phyloP scores from a whole-genome alignment of 2,797 vertebrate genomes.

The Sebastes taczanowskii region DNA sequence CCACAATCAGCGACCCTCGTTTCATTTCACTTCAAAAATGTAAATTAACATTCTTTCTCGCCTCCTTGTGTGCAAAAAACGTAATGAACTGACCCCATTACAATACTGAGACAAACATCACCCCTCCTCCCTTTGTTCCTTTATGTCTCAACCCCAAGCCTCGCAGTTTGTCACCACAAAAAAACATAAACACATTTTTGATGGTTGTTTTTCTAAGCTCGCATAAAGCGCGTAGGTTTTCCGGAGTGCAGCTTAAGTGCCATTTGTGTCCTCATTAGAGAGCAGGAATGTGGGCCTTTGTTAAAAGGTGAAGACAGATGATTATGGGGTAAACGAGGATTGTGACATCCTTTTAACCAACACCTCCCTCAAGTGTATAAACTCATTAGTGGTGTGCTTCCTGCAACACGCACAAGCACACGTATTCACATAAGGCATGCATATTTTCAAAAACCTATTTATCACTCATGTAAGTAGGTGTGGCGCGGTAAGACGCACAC shows the following conservation, averaged over 20 bases:
- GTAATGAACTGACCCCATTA: slow-evolving; percentile 38
- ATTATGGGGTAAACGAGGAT: slow-evolving; percentile 34
- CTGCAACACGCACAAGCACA: background rate
- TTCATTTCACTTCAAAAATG: slow-evolving; percentile 21
- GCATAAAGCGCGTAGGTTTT: slow-evolving; percentile 8
- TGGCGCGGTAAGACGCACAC: background rate
- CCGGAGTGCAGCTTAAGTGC: slow-evolving; percentile 25
- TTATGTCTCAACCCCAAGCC: background rate
- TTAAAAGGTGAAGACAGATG: slow-evolving; percentile 48
- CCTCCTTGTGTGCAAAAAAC: slow-evolving; percentile 11
- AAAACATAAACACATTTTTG: slow-evolving; percentile 14
- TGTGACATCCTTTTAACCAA: slow-evolving; percentile 54
- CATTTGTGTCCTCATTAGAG: slow-evolving; percentile 51
- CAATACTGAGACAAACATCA: slow-evolving; percentile 9
- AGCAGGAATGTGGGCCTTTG: slow-evolving; percentile 39
- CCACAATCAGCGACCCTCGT: slow-evolving; percentile 1
- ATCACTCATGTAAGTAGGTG: slow-evolving; percentile 12
- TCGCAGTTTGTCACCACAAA: background rate
- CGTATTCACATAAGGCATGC: background rate
- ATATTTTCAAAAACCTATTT: slow-evolving; percentile 12
- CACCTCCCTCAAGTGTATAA: slow-evolving; percentile 45
- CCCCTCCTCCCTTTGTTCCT: slow-evolving; percentile 19
- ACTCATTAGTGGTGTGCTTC: slow-evolving; percentile 45
- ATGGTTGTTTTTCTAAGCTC: slow-evolving; percentile 31
- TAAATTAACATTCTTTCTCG: slow-evolving; percentile 18